Conservation (phyloP, 2,888 invertebrate species). For the Eulithis prunata region DNA sequence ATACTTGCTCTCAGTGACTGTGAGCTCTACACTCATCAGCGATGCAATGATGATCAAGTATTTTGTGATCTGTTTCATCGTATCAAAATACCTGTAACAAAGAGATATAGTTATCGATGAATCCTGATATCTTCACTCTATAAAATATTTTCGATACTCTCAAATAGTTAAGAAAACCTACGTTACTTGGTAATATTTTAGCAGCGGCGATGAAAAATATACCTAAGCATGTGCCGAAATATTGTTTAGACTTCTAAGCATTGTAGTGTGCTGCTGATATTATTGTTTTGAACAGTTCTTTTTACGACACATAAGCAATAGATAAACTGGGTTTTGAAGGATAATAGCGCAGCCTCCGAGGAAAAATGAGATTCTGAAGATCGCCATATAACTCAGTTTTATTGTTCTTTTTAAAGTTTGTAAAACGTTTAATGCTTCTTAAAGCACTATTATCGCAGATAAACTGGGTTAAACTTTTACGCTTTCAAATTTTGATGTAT, state of each 20-base stretch:
- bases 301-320: constrained; percentile 18
- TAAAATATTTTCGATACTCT: no score
- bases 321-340: constrained; percentile 35
- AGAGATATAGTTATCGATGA: background rate
- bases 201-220: no score
- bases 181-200: no score
- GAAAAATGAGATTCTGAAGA: constrained; percentile 38
- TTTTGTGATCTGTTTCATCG: constrained; percentile 70
- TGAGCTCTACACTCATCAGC: constrained; percentile 71
- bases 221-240: no score
- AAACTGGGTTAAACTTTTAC: constrained; percentile 28
- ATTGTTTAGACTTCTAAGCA: no score
- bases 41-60: constrained; percentile 73
- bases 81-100: constrained; percentile 45
- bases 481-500: constrained; percentile 20
- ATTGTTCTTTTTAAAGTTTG: constrained; percentile 39
- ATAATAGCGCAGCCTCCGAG: constrained; percentile 32
- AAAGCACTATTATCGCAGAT: constrained; percentile 28
- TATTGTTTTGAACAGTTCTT: background rate
- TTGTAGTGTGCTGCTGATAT: no score
- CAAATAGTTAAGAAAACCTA: no score
- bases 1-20: constrained; percentile 71
- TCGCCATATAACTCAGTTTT: constrained; percentile 41
- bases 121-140: no score
- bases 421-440: constrained; percentile 34